Evolutionary conservation across 2,113 vertebrate genomes (phyloP).

Genomic region (Empidonax traillii): DNA sequence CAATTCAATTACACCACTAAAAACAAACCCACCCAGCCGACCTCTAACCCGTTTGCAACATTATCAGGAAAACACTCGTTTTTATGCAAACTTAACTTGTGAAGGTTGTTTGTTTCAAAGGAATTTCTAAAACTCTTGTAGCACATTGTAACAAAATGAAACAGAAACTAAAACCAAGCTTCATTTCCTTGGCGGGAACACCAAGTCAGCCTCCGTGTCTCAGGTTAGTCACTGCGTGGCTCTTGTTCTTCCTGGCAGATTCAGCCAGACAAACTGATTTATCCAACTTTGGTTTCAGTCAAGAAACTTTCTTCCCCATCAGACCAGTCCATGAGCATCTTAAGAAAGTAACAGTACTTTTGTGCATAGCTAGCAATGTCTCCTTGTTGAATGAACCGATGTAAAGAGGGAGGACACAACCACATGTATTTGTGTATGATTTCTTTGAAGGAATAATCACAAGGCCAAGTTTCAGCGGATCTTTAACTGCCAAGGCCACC

Average conservation of each 20-base stretch:
- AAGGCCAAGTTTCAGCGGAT: not conserved
- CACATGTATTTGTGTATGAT: accelerated
- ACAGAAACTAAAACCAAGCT: not conserved
- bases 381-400: not conserved
- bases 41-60: not conserved
- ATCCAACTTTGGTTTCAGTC: not conserved
- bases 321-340: not conserved
- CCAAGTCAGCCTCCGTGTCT: accelerated
- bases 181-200: accelerated
- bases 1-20: not conserved
- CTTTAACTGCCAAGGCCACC: not conserved
- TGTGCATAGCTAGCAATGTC: not conserved
- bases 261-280: not conserved
- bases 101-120: not conserved
- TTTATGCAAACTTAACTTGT: not conserved
- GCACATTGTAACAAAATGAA: not conserved
- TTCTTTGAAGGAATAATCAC: not conserved
- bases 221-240: accelerated
- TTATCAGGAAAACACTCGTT: not conserved
- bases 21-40: not conserved
- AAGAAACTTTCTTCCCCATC: not conserved
- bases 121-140: not conserved
- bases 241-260: not conserved
- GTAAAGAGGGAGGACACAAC: not conserved
- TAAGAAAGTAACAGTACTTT: not conserved